Evolutionary conservation across 2,797 vertebrate species (phyloP), one percentile per base, ranked within the genome.

Genomic region (Apogon talboti): DNA sequence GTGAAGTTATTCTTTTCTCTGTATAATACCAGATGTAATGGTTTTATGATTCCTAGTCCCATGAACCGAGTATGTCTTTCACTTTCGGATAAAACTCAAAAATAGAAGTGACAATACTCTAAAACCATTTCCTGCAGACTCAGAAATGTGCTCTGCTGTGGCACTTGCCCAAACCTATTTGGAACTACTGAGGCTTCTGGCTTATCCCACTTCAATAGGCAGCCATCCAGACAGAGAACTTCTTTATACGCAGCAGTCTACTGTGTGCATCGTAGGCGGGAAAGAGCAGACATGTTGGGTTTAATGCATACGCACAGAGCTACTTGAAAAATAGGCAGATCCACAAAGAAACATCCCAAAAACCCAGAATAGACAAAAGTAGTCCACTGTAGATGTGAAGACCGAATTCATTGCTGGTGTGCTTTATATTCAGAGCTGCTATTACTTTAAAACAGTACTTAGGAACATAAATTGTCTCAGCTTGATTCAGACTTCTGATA

Each of bases 151-250:
- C 74, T 82, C 62, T 76, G 56, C 66, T 35, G 63, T 84, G 85
- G 83, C 78, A 52, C 45, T 41, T 58, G 62, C 71, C 81, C 85
- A 83, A 87, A 76, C 79, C 53, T 72, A 76, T 87, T 79, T 81
- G 55, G 70, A 76, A 76, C 72, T 65, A 71, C 76, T 68, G 66
- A 78, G 62, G 73, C 74, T 78, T 71, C 74, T 76, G 66, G 76
- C 71, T 89, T 77, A 83, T 89, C 68, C 85, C 82, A 78, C 84
- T 87, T 88, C 84, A 85, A 67, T 62, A 75, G 71, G 71, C 85
- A 87, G 44, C 48, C 58, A 71, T 84, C 82, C 85, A 88, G 73
- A 80, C 68, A 74, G 78, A 70, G 50, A 71, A 40, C 11, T 47
- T 62, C 74, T 83, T 66, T 57, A 60, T 66, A 68, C 58, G 63